Base-by-base conservation (phyloP, 2,888 invertebrate species). In the Stenurella melanura region DNA sequence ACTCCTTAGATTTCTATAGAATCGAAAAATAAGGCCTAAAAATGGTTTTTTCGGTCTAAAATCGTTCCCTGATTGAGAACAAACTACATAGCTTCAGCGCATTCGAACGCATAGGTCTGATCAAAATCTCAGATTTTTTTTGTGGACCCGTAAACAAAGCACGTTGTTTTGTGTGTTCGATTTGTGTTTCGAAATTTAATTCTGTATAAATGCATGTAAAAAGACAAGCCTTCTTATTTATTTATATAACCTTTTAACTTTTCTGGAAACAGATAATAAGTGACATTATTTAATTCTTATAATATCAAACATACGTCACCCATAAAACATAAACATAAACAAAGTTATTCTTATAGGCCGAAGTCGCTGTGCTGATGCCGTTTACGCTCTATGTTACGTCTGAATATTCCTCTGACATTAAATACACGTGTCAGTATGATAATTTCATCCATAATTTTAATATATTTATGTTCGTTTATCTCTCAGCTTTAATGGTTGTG, bases 391-490 rank as follows among this genome's bases (percentile, higher is more conserved):
- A 12, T 7, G 6, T 34, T 26, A 26, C 21, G 21, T 26, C 21
- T 7, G 38, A 42, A 15, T 42, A 42, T 42, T 50, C 50, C 4
- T 50, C 50, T 7, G 50, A 50, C n/a, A 50, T 50, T 50, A 50
- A n/a, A 50, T 50, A 12, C 50, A 50, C 50, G 50, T 50, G 50
- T 50, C 12, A 4, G 15, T 50, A 50, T 50, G 50, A 50, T 50
- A 50, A n/a, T 50, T 15, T n/a, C 7, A 50, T n/a, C 15, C 50
- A 50, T 50, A 50, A 50, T 50, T 50, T 50, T n/a, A 6, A 50
- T 50, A 50, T 50, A 50, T 50, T 50, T 50, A 50, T 50, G 50
- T 50, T 30, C 26, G 12, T n/a, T 63, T 66, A 66, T 66, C 66
- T 38, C 17, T 30, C n/a, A 9, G 17, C 12, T 50, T 67, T 42